A percentile compares a stretch with the other conserved stretches of the same genome.
These are phyloP conservation scores for Morinoia aosen DNA, from an alignment of 2,888 invertebrate genomes.

Conservation along the genomic window DNA sequence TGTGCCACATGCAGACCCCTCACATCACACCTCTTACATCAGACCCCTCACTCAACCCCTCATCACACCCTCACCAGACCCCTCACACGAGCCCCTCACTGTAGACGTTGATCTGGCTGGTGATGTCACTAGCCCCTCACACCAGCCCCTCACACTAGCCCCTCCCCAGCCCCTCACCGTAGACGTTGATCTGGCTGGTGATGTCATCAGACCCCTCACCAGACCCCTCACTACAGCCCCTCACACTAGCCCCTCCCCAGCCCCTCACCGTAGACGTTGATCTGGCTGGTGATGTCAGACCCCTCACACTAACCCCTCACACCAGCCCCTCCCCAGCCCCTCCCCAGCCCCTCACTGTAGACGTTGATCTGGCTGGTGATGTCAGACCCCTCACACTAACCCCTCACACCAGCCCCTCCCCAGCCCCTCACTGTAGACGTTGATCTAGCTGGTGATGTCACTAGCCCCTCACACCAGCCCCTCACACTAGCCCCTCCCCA, in stretches of 20 bases:
- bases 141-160: slow-evolving; percentile 54
- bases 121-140: too few species aligned
- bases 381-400: background rate
- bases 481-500: background rate
- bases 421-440: slow-evolving; percentile 59
- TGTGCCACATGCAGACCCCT: background rate
- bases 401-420: background rate
- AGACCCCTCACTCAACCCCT: too few species aligned
- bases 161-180: background rate
- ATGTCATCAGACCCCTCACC: background rate
- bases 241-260: background rate
- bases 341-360: slow-evolving; percentile 56
- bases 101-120: slow-evolving; percentile 61
- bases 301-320: background rate
- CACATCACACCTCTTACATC: background rate
- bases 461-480: background rate
- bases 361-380: slow-evolving; percentile 61
- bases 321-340: background rate
- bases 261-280: background rate
- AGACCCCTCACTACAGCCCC: background rate
- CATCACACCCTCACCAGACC: background rate
- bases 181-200: background rate
- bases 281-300: background rate
- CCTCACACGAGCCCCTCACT: too few species aligned
- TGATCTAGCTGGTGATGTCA: slow-evolving; percentile 60